Evolutionary conservation across 2,797 vertebrate genomes (phyloP), one percentile per base, ranked within the genome.

Genomic region (Chelon labrosus): DNA sequence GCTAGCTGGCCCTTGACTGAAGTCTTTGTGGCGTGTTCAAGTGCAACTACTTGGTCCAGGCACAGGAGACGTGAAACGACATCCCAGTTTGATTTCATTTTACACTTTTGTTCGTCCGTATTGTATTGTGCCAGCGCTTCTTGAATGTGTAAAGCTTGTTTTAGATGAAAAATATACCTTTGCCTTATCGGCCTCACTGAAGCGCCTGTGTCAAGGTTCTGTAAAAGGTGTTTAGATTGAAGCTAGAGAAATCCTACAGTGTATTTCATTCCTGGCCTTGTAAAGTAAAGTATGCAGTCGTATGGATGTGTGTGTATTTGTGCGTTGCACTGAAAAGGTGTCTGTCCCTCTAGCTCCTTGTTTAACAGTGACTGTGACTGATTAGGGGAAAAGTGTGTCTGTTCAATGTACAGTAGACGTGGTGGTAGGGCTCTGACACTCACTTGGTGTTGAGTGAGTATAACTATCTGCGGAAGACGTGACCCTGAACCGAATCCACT

Each of bases 201-300:
- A 71, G 38, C 22, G 42, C 72, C 46, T 39, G 41, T 56, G 50
- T 66, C 44, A 64, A 69, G 84, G 61, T 76, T 69, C 47, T 53
- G 25, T 70, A 42, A 81, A 67, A 60, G 51, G 27, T 76, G 53
- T 80, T 86, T 79, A 62, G 68, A 77, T 41, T 76, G 16, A 66
- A 58, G 55, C 56, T 49, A 47, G 61, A 65, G 83, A 83, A 82
- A 51, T 16, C 44, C 52, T 62, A 35, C 16, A 72, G 65, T 75
- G 74, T 63, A 17, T 56, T 78, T 80, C 57, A 68, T 59, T 77
- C 79, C 79, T 60, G 58, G 35, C 85, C 88, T 86, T 89, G 80
- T 90, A 88, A 83, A 91, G 87, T 86, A 85, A 90, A 89, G 77
- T 81, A 77, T 82, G 81, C 77, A 54, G 55, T 65, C 9, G 17